A percentile compares a stretch with the other conserved stretches of the same genome.
phyloP scores from a whole-genome alignment of 2,888 invertebrate species.

The Agonopterix heracliana region DNA sequence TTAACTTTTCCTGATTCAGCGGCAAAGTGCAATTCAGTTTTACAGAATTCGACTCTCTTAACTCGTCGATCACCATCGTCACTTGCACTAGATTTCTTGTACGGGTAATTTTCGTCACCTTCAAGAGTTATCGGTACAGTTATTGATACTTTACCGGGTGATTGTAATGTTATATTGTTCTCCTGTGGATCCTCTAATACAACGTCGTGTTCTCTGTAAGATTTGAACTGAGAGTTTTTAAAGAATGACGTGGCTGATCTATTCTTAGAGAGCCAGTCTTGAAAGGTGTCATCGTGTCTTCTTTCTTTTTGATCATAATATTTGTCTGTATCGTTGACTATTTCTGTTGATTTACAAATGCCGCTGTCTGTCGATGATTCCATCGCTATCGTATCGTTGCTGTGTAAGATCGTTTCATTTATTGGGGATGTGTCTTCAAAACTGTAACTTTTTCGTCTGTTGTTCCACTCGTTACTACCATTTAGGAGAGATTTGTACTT shows the following conservation, averaged over 20 bases:
- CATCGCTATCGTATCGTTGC: slow-evolving; percentile 72
- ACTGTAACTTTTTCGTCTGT: slow-evolving; percentile 85
- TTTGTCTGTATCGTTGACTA: slow-evolving; percentile 62
- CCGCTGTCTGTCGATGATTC: slow-evolving; percentile 89
- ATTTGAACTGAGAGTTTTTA: slow-evolving; percentile 38
- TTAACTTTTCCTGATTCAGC: slow-evolving; percentile 90
- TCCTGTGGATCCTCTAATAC: slow-evolving; percentile 40
- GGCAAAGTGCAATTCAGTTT: slow-evolving; percentile 92
- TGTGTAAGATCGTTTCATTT: slow-evolving; percentile 44
- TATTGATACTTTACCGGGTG: slow-evolving; percentile 59
- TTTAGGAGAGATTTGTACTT: slow-evolving; percentile 64
- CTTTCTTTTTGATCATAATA: slow-evolving; percentile 30
- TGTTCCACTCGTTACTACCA: slow-evolving; percentile 79
- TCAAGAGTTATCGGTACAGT: slow-evolving; percentile 54
- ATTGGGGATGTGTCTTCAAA: slow-evolving; percentile 72
- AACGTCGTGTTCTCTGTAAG: slow-evolving; percentile 36
- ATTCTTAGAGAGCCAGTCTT: slow-evolving; percentile 63
- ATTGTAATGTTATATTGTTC: slow-evolving; percentile 53
- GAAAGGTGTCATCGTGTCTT: slow-evolving; percentile 46
- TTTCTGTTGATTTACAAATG: slow-evolving; percentile 83
- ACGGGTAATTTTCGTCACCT: slow-evolving; percentile 34
- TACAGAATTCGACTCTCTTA: slow-evolving; percentile 90
- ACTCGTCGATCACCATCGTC: slow-evolving; percentile 67
- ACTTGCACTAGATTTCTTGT: slow-evolving; percentile 31
- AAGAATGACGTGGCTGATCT: slow-evolving; percentile 38